Percentiles rank a stretch among this genome's conserved stretches.
Conservation (phyloP, 2,888 invertebrate species). For the Drymonia ruficornis region DNA sequence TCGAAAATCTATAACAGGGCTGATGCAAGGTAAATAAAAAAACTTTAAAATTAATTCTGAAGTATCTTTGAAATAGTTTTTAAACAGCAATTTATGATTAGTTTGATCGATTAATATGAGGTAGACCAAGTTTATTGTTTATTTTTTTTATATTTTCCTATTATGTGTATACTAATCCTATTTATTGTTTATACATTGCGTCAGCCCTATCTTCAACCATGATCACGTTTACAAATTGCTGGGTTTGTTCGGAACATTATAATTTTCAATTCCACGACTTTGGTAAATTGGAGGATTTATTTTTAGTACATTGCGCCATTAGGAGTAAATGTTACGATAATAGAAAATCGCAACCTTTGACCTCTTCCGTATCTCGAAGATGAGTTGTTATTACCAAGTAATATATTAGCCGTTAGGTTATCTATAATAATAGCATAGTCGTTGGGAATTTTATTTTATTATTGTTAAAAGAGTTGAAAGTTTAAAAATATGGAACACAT, state of each 20-base stretch:
- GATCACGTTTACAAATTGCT: not conserved
- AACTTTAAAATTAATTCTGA: not conserved
- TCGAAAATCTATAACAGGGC: conserved; percentile 58
- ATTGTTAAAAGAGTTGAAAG: too few relatives aligned
- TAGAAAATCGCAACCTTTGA: not conserved
- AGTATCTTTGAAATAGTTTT: not conserved
- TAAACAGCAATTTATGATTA: too few relatives aligned
- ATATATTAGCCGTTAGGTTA: too few relatives aligned
- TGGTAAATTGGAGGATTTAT: not conserved
- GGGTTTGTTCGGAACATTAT: not conserved
- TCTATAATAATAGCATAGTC: too few relatives aligned
- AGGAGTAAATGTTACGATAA: not conserved
- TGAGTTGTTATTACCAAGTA: not conserved
- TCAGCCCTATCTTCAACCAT: not conserved
- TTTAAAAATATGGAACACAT: too few relatives aligned
- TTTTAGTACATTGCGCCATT: not conserved
- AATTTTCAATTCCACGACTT: not conserved
- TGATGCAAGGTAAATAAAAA: conserved; percentile 13
- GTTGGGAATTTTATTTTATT: too few relatives aligned
- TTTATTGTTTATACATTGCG: too few relatives aligned
- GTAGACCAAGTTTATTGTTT: too few relatives aligned
- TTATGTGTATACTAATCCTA: not conserved
- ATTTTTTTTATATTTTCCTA: too few relatives aligned
- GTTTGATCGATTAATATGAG: too few relatives aligned
- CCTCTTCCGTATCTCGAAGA: not conserved